Percentiles rank a stretch among this genome's conserved stretches.
phyloP scores from a whole-genome alignment of 2,888 invertebrate species.

The Dorcus hopei region DNA sequence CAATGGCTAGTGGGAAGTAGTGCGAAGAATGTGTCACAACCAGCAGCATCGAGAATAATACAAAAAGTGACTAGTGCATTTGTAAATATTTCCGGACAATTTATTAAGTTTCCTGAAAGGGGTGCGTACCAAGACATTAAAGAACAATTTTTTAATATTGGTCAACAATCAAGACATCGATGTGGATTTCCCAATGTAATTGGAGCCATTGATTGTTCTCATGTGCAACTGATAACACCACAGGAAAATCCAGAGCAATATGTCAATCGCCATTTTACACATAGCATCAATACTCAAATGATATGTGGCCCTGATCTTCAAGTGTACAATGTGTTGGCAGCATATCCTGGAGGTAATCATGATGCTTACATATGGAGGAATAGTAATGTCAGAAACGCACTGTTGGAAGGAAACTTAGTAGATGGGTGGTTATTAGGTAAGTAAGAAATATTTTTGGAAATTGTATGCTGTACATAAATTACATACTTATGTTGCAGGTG shows the following conservation, averaged over 20 bases:
- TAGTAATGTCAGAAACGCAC: background rate
- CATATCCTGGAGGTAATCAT: constrained; percentile 15
- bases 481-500: too few species aligned
- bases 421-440: constrained; percentile 1
- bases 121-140: background rate
- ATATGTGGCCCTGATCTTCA: constrained; percentile 15
- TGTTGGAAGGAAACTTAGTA: background rate
- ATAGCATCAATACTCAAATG: constrained; percentile 18
- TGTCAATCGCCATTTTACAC: constrained; percentile 4
- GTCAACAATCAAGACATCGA: background rate
- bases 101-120: background rate
- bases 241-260: background rate
- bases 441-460: too few species aligned
- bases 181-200: background rate
- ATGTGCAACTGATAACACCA: background rate
- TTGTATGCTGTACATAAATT: too few species aligned
- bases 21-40: background rate
- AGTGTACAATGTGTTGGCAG: constrained; percentile 17
- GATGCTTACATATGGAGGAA: constrained; percentile 15
- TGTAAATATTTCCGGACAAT: background rate
- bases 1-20: background rate
- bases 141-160: background rate
- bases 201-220: background rate
- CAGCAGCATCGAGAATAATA: background rate
- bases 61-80: background rate